Conservation (phyloP, 2,888 invertebrate species). For the Troides aeacus region DNA sequence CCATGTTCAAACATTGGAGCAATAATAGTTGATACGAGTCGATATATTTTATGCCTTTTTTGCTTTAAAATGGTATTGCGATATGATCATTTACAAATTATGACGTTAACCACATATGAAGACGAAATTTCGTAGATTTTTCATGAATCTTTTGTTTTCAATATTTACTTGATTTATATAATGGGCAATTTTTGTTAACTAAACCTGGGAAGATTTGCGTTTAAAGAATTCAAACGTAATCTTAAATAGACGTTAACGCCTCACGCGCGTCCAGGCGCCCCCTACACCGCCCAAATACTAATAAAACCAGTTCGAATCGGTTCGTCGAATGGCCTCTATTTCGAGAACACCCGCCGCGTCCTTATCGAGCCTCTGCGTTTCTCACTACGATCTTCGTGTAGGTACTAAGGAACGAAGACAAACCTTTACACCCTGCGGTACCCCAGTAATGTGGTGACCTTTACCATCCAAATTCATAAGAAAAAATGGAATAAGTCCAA, state of each 20-base stretch:
- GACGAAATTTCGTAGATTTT: background rate
- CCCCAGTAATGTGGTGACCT: constrained; percentile 27
- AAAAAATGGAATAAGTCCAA: background rate
- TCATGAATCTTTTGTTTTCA: too few relatives aligned
- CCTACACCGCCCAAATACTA: constrained; percentile 40
- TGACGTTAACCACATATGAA: background rate
- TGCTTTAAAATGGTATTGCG: too few relatives aligned
- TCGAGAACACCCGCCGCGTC: constrained; percentile 64
- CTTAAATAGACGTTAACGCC: constrained; percentile 51
- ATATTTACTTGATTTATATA: background rate
- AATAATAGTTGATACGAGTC: background rate
- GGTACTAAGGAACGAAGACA: constrained; percentile 30
- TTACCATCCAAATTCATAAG: constrained; percentile 1
- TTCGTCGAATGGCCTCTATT: constrained; percentile 71
- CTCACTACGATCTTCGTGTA: constrained; percentile 34
- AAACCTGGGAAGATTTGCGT: constrained; percentile 32
- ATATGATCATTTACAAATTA: background rate
- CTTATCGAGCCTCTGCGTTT: constrained; percentile 54
- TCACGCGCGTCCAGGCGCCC: constrained; percentile 56
- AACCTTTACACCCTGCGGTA: constrained; percentile 26
- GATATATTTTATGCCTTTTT: background rate
- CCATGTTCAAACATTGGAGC: background rate
- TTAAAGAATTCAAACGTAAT: constrained; percentile 37
- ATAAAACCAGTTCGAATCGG: constrained; percentile 69
- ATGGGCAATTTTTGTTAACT: background rate